Percentiles rank a stretch among this genome's conserved stretches.
Evolutionary conservation across 2,113 vertebrate genomes (phyloP).

Genomic region (Pangasianodon hypophthalmus): DNA sequence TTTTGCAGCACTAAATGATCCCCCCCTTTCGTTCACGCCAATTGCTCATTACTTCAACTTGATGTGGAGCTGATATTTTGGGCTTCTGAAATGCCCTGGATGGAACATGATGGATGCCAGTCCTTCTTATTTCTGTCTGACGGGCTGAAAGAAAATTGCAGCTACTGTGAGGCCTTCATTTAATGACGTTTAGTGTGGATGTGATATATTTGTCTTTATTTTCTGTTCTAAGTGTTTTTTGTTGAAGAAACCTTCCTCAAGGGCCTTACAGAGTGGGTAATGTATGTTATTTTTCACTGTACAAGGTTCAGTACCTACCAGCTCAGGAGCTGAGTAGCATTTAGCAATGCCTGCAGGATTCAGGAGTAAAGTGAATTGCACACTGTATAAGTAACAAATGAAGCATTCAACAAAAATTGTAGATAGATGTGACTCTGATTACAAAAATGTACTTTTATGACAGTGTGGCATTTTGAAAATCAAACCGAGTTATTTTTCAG

Average conservation of each 20-base stretch:
- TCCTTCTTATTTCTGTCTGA: conserved; percentile 13
- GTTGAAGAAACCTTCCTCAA: background rate
- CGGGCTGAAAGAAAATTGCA: background rate
- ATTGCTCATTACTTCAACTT: background rate
- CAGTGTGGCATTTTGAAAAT: background rate
- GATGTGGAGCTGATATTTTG: background rate
- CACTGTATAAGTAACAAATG: background rate
- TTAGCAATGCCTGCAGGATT: background rate
- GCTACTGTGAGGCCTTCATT: background rate
- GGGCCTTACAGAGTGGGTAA: background rate
- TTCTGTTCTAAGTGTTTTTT: background rate
- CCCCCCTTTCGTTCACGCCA: background rate
- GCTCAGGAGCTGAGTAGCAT: background rate
- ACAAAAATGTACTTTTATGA: background rate
- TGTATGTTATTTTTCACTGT: background rate
- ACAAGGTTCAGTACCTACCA: background rate
- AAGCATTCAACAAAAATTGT: background rate
- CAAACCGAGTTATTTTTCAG: background rate
- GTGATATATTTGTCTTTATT: background rate
- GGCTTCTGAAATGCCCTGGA: conserved; percentile 20
- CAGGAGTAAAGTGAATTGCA: background rate
- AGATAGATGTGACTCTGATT: background rate
- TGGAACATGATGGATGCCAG: conserved; percentile 27
- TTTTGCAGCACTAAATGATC: conserved; percentile 4
- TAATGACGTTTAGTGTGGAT: background rate